Evolutionary conservation across 2,797 vertebrate species (phyloP).

Genomic region (Hypotaenidia philippensis): DNA sequence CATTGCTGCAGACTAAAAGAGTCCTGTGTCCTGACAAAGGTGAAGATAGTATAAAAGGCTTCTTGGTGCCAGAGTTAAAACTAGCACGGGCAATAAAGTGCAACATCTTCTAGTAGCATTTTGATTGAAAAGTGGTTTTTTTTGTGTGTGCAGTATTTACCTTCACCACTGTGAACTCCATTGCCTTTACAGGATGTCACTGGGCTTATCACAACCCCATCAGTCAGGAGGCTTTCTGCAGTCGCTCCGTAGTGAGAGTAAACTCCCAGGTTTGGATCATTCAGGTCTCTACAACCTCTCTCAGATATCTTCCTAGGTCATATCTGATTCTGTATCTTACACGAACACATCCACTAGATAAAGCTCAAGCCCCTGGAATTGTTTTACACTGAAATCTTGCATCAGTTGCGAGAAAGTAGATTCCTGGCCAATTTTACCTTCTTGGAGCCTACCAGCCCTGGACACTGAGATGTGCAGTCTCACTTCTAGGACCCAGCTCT

Average conservation of each 20-base stretch:
- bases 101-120: neutral
- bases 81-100: neutral
- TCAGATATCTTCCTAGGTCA: neutral
- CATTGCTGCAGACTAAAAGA: neutral
- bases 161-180: neutral
- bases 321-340: neutral
- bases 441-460: neutral
- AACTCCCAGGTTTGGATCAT: neutral
- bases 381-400: neutral
- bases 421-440: neutral
- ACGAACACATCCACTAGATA: neutral
- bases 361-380: neutral
- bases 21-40: neutral
- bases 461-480: neutral
- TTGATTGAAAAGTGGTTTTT: neutral
- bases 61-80: neutral
- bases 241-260: fast-evolving
- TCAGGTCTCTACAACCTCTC: neutral
- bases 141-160: neutral
- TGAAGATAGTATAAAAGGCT: neutral
- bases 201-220: neutral
- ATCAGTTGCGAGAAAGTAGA: neutral
- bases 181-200: neutral
- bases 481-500: neutral
- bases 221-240: neutral